Percentiles rank a stretch among this genome's conserved stretches.
These are phyloP conservation scores for Acleris literana DNA, from an alignment of 2,888 invertebrate species.

Conservation along the genomic window DNA sequence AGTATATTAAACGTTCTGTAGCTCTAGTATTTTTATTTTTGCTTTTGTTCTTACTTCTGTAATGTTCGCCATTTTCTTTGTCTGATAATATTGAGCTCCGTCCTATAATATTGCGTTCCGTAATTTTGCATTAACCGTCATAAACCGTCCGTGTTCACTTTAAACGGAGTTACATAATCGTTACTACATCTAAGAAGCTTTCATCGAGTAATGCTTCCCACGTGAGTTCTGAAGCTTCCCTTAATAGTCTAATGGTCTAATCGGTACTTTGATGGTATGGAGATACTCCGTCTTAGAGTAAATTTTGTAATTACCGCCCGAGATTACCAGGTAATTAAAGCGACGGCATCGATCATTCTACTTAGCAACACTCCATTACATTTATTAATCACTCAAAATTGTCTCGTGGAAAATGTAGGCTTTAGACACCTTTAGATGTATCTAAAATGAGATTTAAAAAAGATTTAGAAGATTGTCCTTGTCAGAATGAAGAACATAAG, in stretches of 20 bases:
- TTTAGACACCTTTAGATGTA: no score
- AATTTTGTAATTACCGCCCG: conserved; percentile 76
- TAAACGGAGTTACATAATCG: conserved; percentile 32
- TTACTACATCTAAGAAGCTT: conserved; percentile 42
- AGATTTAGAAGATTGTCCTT: conserved; percentile 25
- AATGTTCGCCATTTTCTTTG: neutral
- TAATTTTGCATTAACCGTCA: conserved; percentile 25
- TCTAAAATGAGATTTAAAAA: no score
- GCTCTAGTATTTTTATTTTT: no score
- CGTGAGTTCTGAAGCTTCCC: conserved; percentile 48
- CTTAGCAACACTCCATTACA: conserved; percentile 33
- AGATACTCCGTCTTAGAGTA: conserved; percentile 58
- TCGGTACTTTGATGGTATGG: conserved; percentile 65
- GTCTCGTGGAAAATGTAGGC: conserved; percentile 1
- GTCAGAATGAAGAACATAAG: conserved; percentile 39
- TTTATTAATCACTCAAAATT: conserved; percentile 19
- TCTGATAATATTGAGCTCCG: neutral
- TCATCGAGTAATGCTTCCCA: conserved; percentile 49
- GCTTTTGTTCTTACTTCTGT: neutral
- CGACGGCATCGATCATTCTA: conserved; percentile 67
- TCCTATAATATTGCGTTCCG: conserved; percentile 8
- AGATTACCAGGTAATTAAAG: conserved; percentile 70
- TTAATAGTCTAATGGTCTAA: conserved; percentile 50
- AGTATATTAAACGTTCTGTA: conserved; percentile 10
- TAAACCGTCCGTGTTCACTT: conserved; percentile 25